Percentiles rank a stretch among this genome's conserved stretches.
phyloP scores from a whole-genome alignment of 2,113 vertebrate genomes.

The Elanus axillaris region DNA sequence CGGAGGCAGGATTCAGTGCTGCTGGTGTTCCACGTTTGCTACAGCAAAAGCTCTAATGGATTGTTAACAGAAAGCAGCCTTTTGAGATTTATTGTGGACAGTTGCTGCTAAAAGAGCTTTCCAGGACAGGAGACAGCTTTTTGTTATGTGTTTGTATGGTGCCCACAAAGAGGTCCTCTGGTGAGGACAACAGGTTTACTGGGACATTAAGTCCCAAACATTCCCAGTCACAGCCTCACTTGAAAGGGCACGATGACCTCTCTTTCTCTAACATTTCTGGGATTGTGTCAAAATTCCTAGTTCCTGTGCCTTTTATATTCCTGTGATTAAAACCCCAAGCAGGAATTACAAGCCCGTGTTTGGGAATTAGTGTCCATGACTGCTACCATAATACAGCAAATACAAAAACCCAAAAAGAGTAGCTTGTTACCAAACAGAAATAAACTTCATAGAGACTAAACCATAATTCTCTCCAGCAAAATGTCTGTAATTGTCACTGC shows the following conservation, averaged over 20 bases:
- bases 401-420: background rate
- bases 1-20: background rate
- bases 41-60: background rate
- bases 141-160: background rate
- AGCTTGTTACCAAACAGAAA: constrained; percentile 17
- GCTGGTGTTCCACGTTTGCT: background rate
- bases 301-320: background rate
- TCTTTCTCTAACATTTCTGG: background rate
- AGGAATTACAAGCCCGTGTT: background rate
- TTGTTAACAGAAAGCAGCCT: background rate
- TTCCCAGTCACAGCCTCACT: background rate
- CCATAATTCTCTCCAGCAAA: background rate
- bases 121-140: background rate
- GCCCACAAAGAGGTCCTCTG: background rate
- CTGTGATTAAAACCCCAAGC: background rate
- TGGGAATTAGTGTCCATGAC: background rate
- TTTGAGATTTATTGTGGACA: background rate
- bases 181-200: constrained; percentile 26
- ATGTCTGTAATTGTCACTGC: background rate
- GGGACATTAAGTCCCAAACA: background rate
- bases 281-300: background rate
- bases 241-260: background rate
- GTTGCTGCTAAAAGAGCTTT: background rate
- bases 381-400: background rate
- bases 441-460: background rate